Conservation (phyloP, 2,888 invertebrate genomes). For the Volucella zonaria region DNA sequence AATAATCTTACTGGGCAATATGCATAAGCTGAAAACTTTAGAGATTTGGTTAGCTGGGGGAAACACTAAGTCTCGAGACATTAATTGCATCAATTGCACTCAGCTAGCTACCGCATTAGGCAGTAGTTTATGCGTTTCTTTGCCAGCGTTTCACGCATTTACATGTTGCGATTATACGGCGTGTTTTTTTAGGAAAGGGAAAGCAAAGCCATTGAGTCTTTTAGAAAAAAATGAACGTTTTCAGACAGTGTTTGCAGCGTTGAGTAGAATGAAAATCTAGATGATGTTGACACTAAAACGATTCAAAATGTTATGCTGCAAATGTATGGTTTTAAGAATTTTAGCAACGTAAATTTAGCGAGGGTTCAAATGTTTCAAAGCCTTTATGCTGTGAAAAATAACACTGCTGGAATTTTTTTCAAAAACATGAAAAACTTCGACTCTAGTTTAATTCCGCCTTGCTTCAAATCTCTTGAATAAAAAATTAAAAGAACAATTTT, state of each 20-base stretch:
- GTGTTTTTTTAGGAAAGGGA: not conserved
- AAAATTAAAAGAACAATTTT: slow-evolving; percentile 24
- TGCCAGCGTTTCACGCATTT: slow-evolving; percentile 25
- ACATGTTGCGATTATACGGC: slow-evolving; percentile 26
- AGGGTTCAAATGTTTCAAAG: slow-evolving; percentile 12
- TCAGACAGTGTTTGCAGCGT: not conserved
- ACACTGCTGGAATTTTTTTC: not conserved
- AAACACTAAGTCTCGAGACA: not conserved
- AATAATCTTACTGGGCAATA: slow-evolving; percentile 41
- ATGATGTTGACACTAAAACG: not conserved
- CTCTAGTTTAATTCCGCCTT: slow-evolving; percentile 16
- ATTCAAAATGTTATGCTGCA: not conserved
- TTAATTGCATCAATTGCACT: not conserved
- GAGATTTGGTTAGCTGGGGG: slow-evolving; percentile 15
- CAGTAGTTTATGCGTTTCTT: too few species aligned
- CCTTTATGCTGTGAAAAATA: not conserved
- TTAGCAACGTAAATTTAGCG: not conserved
- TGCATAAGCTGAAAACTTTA: slow-evolving; percentile 4
- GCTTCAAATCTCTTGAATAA: not conserved
- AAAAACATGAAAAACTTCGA: slow-evolving; percentile 9
- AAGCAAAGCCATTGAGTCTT: not conserved
- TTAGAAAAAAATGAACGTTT: not conserved
- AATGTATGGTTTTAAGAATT: not conserved
- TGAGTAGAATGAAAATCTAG: not conserved
- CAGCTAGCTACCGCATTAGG: not conserved